A percentile compares a stretch with the other conserved stretches of the same genome.
These are phyloP conservation scores for Probosciger aterrimus DNA, from an alignment of 2,113 vertebrate species.

Conservation along the genomic window DNA sequence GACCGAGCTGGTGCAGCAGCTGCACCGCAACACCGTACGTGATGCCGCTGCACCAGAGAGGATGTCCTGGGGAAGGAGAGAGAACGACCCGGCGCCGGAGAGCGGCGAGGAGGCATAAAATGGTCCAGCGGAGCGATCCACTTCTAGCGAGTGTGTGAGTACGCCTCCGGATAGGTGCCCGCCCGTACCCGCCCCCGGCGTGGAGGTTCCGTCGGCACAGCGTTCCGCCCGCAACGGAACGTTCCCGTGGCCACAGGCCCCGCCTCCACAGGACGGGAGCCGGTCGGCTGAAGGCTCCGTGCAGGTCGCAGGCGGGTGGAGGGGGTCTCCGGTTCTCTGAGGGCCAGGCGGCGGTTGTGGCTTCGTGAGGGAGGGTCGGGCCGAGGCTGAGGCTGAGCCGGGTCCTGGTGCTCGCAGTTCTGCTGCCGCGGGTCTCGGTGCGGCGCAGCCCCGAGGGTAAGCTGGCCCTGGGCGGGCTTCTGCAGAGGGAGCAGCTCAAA, in stretches of 20 bases:
- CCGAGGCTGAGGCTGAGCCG: neutral
- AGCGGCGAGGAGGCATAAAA: neutral
- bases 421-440: neutral
- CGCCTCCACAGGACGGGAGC: neutral
- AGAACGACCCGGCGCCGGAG: accelerated
- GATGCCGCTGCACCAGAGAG: too few species aligned
- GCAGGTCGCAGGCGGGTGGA: neutral
- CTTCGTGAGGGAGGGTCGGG: too few species aligned
- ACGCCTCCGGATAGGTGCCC: too few species aligned
- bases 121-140: neutral
- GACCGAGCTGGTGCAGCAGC: neutral
- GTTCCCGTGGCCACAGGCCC: neutral
- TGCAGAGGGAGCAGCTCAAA: neutral
- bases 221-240: too few species aligned
- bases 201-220: neutral
- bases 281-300: neutral
- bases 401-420: neutral
- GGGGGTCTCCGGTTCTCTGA: too few species aligned
- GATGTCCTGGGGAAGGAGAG: too few species aligned
- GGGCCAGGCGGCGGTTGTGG: neutral
- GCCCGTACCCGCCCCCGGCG: neutral
- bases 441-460: neutral
- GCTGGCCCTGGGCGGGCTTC: neutral
- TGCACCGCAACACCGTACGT: too few species aligned
- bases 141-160: neutral